Evolutionary conservation across 2,888 invertebrate genomes (phyloP).

Genomic region (Abrostola tripartita): DNA sequence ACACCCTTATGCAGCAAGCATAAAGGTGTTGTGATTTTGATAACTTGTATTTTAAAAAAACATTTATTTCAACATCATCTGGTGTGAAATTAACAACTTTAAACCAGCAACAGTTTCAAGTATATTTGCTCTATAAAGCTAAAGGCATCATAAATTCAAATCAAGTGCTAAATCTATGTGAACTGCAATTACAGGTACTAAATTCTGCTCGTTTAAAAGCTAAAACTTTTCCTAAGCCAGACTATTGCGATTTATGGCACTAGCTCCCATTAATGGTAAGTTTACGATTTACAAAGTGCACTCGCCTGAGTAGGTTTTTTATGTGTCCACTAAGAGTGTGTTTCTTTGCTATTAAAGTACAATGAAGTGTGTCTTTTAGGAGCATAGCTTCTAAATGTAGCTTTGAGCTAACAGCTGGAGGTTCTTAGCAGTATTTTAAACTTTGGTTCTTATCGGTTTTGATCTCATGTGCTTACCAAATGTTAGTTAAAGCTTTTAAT

Average conservation of each 20-base stretch:
- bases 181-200: slow-evolving; percentile 17
- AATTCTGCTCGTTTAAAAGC: slow-evolving; percentile 9
- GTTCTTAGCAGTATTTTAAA: too few species aligned
- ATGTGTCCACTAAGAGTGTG: slow-evolving; percentile 3
- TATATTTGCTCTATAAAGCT: not conserved
- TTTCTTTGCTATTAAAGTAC: not conserved
- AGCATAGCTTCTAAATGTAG: too few species aligned
- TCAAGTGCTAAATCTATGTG: slow-evolving; percentile 4
- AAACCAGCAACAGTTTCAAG: not conserved
- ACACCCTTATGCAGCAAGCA: too few species aligned
- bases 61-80: too few species aligned
- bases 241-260: slow-evolving; percentile 2
- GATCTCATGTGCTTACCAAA: too few species aligned
- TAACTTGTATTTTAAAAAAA: too few species aligned
- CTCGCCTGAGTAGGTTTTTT: slow-evolving; percentile 1
- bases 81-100: too few species aligned
- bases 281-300: slow-evolving; percentile 4
- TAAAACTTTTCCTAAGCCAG: not conserved
- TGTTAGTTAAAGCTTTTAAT: too few species aligned
- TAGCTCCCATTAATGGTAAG: not conserved
- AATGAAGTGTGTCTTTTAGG: too few species aligned
- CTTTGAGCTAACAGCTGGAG: too few species aligned
- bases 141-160: slow-evolving; percentile 5
- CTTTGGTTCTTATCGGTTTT: too few species aligned
- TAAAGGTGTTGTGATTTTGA: too few species aligned